These are phyloP conservation scores for Holcopasites calliopsidis DNA, from an alignment of 1,140 invertebrate genomes.

Conservation along the genomic window DNA sequence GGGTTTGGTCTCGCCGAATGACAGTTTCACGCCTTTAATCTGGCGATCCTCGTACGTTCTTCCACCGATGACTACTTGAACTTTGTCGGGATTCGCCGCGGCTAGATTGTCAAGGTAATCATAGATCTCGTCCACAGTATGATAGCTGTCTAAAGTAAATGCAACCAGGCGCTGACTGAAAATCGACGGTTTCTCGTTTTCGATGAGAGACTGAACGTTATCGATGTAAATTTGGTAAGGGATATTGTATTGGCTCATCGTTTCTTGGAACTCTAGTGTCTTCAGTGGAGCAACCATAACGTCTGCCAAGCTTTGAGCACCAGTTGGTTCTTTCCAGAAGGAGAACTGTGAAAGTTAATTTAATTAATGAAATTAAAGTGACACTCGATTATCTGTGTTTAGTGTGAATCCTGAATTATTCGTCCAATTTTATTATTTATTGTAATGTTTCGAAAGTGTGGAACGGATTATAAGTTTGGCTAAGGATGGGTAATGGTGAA, in stretches of 20 bases:
- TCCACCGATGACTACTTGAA: slow-evolving; percentile 80
- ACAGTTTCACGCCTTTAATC: slow-evolving; percentile 83
- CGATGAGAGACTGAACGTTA: slow-evolving; percentile 71
- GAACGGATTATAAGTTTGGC: too few species aligned
- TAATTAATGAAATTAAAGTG: too few species aligned
- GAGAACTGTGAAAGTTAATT: slow-evolving; percentile 64
- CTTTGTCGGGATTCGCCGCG: slow-evolving; percentile 76
- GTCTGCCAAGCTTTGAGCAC: slow-evolving; percentile 56
- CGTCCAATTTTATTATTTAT: too few species aligned
- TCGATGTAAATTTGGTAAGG: slow-evolving; percentile 60
- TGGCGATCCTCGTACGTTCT: slow-evolving; percentile 81
- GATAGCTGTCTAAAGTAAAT: slow-evolving; percentile 79
- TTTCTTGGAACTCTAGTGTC: slow-evolving; percentile 60
- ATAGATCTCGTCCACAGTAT: slow-evolving; percentile 79
- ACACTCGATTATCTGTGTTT: too few species aligned
- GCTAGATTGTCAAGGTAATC: slow-evolving; percentile 78
- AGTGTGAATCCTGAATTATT: too few species aligned
- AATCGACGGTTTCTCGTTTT: slow-evolving; percentile 57
- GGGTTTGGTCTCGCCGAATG: slow-evolving; percentile 76
- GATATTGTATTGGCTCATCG: slow-evolving; percentile 56
- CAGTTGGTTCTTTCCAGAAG: slow-evolving; percentile 67
- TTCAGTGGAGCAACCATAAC: slow-evolving; percentile 71
- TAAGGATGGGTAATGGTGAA: too few species aligned
- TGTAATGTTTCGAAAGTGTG: too few species aligned
- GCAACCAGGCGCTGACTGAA: neutral